Conservation (phyloP, 2,113 vertebrate genomes). For the Bos javanicus region DNA sequence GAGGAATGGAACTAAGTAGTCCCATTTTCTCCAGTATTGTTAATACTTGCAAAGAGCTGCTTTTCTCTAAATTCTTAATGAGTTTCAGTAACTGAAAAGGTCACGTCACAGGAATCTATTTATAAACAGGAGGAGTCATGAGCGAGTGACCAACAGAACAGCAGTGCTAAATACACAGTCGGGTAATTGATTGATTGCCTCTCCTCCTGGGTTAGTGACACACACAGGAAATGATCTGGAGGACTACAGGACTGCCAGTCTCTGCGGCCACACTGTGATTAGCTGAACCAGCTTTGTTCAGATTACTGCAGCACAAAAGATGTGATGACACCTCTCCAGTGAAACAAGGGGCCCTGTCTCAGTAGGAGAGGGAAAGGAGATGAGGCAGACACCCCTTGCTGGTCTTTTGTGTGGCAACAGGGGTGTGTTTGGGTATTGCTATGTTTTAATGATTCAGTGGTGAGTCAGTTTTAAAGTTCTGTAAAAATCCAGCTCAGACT, state of each 20-base stretch:
- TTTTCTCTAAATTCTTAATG: slow-evolving; percentile 18
- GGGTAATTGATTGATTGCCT: slow-evolving; percentile 15
- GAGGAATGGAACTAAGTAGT: not conserved
- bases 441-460: slow-evolving; percentile 61
- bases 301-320: slow-evolving; percentile 32
- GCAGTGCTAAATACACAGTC: not conserved
- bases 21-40: not conserved
- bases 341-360: slow-evolving; percentile 38
- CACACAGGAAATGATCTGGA: slow-evolving; percentile 50
- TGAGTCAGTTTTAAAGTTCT: slow-evolving; percentile 67
- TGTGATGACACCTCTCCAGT: slow-evolving; percentile 8
- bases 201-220: not conserved
- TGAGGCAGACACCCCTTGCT: slow-evolving; percentile 40
- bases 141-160: not conserved
- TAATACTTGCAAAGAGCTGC: not conserved
- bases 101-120: not conserved
- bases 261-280: slow-evolving; percentile 21
- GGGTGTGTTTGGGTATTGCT: slow-evolving; percentile 9
- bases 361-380: not conserved
- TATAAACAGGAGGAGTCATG: not conserved
- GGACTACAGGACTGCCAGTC: not conserved
- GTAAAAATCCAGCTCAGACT: slow-evolving; percentile 42
- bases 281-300: slow-evolving; percentile 48
- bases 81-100: slow-evolving; percentile 32
- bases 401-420: slow-evolving; percentile 60